phyloP scores from a whole-genome alignment of 2,797 vertebrate genomes.

The Sylvia borin region DNA sequence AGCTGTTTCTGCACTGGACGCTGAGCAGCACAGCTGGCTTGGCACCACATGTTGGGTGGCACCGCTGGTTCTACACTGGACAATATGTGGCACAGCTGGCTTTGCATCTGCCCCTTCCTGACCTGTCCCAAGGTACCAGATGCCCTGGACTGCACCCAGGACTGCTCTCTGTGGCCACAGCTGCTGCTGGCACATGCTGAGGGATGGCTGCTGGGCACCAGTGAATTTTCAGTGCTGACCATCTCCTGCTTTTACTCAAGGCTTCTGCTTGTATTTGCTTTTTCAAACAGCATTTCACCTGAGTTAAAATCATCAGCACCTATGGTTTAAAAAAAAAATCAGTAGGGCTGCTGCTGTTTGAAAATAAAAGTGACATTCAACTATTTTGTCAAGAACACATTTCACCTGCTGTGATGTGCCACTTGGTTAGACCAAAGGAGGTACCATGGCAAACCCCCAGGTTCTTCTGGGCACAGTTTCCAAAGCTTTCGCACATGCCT shows the following conservation, averaged over 20 bases:
- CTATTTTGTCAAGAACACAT: not conserved
- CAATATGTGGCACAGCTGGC: accelerated
- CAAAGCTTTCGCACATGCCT: conserved; percentile 27
- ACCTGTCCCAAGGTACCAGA: not conserved
- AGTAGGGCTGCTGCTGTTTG: not conserved
- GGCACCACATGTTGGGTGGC: not conserved
- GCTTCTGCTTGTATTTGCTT: not conserved
- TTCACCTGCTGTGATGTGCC: not conserved
- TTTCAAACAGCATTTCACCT: not conserved
- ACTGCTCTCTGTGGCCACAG: not conserved
- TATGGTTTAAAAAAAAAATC: not conserved
- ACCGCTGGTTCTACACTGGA: not conserved
- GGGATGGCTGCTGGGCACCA: not conserved
- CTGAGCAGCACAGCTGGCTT: not conserved
- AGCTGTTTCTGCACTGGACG: not conserved
- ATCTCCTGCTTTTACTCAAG: not conserved
- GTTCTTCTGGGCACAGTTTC: not conserved
- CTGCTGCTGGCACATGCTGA: not conserved
- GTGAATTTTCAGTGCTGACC: not conserved
- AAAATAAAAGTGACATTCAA: not conserved
- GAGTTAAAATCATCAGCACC: not conserved
- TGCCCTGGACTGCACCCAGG: not conserved
- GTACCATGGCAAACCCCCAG: not conserved
- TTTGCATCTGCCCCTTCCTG: not conserved
- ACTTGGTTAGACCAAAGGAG: not conserved